These are phyloP conservation scores for Argentina silus DNA, from an alignment of 2,797 vertebrate genomes.

Conservation along the genomic window DNA sequence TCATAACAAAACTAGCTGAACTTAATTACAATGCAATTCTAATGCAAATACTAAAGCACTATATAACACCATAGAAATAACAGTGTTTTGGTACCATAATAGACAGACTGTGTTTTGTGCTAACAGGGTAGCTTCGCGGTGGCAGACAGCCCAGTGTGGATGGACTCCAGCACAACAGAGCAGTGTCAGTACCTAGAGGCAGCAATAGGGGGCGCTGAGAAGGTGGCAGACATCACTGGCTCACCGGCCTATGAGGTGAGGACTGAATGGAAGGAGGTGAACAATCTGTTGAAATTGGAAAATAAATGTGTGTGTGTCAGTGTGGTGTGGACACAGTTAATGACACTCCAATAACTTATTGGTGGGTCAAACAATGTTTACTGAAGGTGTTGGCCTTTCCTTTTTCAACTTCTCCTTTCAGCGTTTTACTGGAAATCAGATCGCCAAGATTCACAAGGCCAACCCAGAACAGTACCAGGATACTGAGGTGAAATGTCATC, in stretches of 20 bases:
- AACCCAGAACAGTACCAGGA: constrained; percentile 76
- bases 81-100: background rate
- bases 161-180: constrained; percentile 88
- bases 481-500: constrained; percentile 84
- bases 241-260: constrained; percentile 93
- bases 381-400: background rate
- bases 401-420: constrained; percentile 47
- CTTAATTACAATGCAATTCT: no score
- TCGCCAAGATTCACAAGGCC: constrained; percentile 85
- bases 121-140: constrained; percentile 83
- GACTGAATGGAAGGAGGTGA: background rate
- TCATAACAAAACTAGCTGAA: no score
- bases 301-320: background rate
- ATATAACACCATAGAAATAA: no score
- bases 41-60: no score
- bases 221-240: constrained; percentile 86
- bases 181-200: constrained; percentile 85
- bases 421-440: constrained; percentile 97
- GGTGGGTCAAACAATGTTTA: background rate
- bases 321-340: background rate
- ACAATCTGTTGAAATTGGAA: background rate
- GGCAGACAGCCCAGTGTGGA: constrained; percentile 86
- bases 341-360: background rate
- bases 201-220: constrained; percentile 81
- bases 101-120: constrained; percentile 3